Percentiles rank a stretch among this genome's conserved stretches.
Evolutionary conservation across 2,888 invertebrate genomes (phyloP).

Genomic region (Hartigia nigra): DNA sequence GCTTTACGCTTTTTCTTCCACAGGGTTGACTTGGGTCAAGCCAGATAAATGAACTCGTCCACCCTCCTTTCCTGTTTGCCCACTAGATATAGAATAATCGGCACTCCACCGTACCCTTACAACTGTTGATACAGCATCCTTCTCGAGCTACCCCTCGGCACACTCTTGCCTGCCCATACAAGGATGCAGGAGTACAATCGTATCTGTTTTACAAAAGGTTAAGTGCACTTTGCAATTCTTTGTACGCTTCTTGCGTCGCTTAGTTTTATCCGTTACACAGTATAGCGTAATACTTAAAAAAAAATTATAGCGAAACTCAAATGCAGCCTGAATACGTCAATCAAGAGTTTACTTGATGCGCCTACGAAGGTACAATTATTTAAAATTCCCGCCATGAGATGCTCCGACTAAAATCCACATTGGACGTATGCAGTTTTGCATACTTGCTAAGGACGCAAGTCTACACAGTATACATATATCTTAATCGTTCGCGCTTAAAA

Average conservation of each 20-base stretch:
- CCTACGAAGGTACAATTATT: neutral
- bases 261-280: neutral
- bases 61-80: constrained; percentile 27
- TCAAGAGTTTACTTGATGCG: neutral
- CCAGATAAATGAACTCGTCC: constrained; percentile 28
- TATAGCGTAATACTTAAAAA: neutral
- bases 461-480: neutral
- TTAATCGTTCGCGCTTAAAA: neutral
- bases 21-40: constrained; percentile 22
- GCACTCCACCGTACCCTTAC: constrained; percentile 11
- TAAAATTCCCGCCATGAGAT: neutral
- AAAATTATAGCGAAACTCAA: neutral
- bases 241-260: neutral
- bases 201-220: neutral
- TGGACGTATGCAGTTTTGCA: neutral
- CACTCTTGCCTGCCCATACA: neutral
- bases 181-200: neutral
- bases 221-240: neutral
- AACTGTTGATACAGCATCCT: constrained; percentile 4
- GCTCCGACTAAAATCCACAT: neutral
- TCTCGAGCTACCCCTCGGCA: neutral
- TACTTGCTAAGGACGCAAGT: neutral
- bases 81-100: constrained; percentile 34
- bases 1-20: constrained; percentile 17
- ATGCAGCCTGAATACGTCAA: neutral